Evolutionary conservation across 2,888 invertebrate genomes (phyloP).

Genomic region (Cinara cedri): DNA sequence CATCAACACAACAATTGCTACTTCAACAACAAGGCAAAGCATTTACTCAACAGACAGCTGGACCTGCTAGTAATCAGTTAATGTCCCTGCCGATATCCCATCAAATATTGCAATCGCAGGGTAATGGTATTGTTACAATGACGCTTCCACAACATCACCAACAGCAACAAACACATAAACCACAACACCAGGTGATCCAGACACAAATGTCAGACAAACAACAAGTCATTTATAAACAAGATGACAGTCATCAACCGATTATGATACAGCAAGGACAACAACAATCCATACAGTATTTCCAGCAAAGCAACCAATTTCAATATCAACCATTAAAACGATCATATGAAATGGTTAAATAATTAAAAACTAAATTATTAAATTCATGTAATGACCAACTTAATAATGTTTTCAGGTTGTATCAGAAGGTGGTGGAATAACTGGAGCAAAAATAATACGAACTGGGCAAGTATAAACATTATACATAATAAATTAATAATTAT

Average conservation of each 20-base stretch:
- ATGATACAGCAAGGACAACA: conserved; percentile 55
- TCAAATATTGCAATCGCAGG: conserved; percentile 51
- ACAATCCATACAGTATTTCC: conserved; percentile 52
- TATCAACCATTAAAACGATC: conserved; percentile 51
- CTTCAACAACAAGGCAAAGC: conserved; percentile 47
- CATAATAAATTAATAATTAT: conserved; percentile 19
- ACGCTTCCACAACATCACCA: conserved; percentile 48
- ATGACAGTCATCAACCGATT: conserved; percentile 45
- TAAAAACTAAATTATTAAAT: not conserved
- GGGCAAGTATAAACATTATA: conserved; percentile 43
- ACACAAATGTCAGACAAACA: conserved; percentile 53
- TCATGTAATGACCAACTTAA: not conserved
- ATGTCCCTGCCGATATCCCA: conserved; percentile 52
- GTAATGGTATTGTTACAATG: conserved; percentile 55
- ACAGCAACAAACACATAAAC: conserved; percentile 45
- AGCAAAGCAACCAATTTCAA: conserved; percentile 54
- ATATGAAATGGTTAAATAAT: conserved; percentile 49
- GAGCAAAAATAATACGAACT: conserved; percentile 52
- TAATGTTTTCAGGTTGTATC: conserved; percentile 42
- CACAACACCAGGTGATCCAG: conserved; percentile 47
- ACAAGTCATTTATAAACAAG: conserved; percentile 52
- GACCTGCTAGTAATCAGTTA: conserved; percentile 38
- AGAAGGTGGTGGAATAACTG: conserved; percentile 50
- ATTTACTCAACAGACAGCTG: conserved; percentile 42
- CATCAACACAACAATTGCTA: conserved; percentile 43